These are phyloP conservation scores for Benitochromis conjunctus DNA, from an alignment of 2,113 vertebrate genomes.

Conservation along the genomic window DNA sequence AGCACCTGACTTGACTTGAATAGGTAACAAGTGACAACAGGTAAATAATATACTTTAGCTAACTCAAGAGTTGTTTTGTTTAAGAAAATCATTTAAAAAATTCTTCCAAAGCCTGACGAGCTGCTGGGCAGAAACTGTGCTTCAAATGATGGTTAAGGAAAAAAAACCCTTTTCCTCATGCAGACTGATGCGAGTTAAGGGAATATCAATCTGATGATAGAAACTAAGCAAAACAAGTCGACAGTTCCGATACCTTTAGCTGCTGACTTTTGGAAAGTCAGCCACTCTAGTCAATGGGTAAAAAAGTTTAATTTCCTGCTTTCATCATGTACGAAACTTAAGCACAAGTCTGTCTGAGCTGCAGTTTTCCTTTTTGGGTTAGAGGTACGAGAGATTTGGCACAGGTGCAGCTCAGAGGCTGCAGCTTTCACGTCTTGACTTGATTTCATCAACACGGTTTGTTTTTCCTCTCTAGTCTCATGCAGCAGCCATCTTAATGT, in stretches of 20 bases:
- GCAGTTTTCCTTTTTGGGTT: constrained; percentile 14
- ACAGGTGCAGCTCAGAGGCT: constrained; percentile 19
- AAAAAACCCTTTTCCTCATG: neutral
- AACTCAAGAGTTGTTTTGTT: neutral
- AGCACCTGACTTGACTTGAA: no score
- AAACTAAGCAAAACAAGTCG: neutral
- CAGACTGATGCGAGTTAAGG: neutral
- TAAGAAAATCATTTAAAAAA: neutral
- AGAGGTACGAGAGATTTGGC: neutral
- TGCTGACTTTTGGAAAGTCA: neutral
- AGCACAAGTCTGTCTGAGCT: neutral
- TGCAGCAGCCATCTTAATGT: constrained; percentile 22
- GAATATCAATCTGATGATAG: neutral
- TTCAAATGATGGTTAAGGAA: neutral
- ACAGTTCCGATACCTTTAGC: neutral
- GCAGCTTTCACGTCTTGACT: neutral
- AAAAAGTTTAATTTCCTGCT: constrained; percentile 19
- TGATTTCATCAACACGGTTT: constrained; percentile 19
- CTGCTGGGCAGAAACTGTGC: neutral
- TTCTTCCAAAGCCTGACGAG: neutral
- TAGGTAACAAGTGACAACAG: no score
- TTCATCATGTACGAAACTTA: neutral
- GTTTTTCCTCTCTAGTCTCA: neutral
- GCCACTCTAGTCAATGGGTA: neutral
- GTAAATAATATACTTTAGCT: neutral